Conservation (phyloP, 1,140 invertebrate genomes). For the Caenorhabditis tropicalis region DNA sequence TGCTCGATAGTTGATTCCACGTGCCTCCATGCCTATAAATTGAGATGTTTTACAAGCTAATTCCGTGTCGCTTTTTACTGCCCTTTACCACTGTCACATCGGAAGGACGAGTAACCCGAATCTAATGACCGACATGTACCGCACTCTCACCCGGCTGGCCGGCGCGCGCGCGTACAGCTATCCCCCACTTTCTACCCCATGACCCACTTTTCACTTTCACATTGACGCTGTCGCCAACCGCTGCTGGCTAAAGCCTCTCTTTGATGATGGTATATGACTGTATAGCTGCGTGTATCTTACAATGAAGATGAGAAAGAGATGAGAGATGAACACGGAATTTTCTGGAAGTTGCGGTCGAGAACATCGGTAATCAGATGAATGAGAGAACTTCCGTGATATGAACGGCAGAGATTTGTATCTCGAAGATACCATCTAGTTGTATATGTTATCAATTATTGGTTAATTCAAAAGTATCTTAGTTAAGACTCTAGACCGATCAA, state of each 20-base stretch:
- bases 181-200: conserved; percentile 33
- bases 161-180: neutral
- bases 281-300: conserved; percentile 9
- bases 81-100: neutral
- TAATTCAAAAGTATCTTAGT: too few species aligned
- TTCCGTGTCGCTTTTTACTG: neutral
- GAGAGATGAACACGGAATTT: neutral
- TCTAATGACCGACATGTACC: conserved; percentile 32
- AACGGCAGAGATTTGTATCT: too few species aligned
- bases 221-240: conserved; percentile 25
- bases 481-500: too few species aligned
- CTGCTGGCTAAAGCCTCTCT: conserved; percentile 11
- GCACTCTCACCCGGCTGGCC: conserved; percentile 21
- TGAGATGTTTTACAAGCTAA: neutral
- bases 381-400: too few species aligned
- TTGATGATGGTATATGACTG: conserved; percentile 14
- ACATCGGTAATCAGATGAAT: neutral
- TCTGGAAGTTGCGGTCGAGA: neutral
- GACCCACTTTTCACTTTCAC: conserved; percentile 42
- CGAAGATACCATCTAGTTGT: too few species aligned
- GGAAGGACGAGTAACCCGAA: conserved; percentile 30
- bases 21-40: conserved; percentile 15
- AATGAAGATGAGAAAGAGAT: neutral
- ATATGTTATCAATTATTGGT: too few species aligned
- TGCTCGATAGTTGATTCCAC: conserved; percentile 23